Conservation (phyloP, 2,888 invertebrate species). For the Galeruca laticollis region DNA sequence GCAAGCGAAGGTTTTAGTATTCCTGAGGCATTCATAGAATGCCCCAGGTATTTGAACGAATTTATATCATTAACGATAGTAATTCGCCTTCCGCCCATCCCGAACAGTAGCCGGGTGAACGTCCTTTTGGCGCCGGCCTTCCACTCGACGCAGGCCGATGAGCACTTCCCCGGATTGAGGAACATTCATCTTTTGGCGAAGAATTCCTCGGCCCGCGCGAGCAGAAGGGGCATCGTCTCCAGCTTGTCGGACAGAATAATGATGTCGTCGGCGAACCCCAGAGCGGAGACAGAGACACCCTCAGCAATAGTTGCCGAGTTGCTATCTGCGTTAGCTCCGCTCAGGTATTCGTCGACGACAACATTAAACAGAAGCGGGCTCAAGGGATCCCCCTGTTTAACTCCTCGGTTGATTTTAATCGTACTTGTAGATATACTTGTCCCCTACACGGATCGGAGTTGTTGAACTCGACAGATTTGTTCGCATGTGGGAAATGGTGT, state of each 20-base stretch:
- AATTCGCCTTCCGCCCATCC: not conserved
- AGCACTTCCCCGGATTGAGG: no score
- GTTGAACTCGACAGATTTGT: no score
- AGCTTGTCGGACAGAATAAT: no score
- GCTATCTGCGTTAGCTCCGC: no score
- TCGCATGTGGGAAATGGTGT: no score
- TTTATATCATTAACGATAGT: not conserved
- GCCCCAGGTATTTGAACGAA: not conserved
- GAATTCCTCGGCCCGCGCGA: no score
- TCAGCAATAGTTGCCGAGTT: not conserved
- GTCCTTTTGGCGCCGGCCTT: no score
- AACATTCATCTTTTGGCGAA: no score
- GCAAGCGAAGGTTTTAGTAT: constrained; percentile 2
- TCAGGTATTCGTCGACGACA: constrained; percentile 53
- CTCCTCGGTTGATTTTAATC: constrained; percentile 54
- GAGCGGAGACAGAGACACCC: not conserved
- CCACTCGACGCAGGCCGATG: not conserved
- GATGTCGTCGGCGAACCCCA: no score
- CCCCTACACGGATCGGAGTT: no score
- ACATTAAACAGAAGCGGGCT: constrained; percentile 54
- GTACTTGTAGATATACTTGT: not conserved
- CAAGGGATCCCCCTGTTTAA: constrained; percentile 64
- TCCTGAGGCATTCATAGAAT: not conserved
- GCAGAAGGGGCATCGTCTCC: no score
- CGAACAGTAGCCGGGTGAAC: not conserved